These are phyloP conservation scores for Acleris sparsana DNA, from an alignment of 2,888 invertebrate genomes.

Conservation along the genomic window DNA sequence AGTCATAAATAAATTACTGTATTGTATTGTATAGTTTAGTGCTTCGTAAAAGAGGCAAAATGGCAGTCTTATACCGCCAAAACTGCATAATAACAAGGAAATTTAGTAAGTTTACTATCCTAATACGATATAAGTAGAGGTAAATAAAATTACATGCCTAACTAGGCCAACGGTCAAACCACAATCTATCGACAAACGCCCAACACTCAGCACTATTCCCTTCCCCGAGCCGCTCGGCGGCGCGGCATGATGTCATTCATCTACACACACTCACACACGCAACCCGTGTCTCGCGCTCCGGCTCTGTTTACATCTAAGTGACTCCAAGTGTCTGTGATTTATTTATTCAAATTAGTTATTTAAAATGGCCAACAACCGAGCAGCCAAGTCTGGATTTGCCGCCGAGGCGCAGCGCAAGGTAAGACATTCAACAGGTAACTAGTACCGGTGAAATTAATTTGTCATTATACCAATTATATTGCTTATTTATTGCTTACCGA, in stretches of 20 bases:
- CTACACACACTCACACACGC: slow-evolving; percentile 75
- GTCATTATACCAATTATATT: neutral
- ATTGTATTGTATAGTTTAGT: no score
- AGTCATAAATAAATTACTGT: no score
- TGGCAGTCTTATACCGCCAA: no score
- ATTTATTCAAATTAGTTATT: slow-evolving; percentile 62
- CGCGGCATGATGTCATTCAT: slow-evolving; percentile 79
- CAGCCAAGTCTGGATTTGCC: slow-evolving; percentile 96
- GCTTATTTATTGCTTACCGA: neutral
- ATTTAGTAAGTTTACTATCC: no score
- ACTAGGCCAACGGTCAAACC: slow-evolving; percentile 3
- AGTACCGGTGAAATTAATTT: slow-evolving; percentile 11
- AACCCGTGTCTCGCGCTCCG: slow-evolving; percentile 58
- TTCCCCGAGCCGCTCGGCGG: slow-evolving; percentile 49
- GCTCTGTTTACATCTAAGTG: slow-evolving; percentile 78
- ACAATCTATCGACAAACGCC: slow-evolving; percentile 10
- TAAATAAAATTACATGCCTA: neutral
- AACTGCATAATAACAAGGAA: no score
- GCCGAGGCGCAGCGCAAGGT: slow-evolving; percentile 98
- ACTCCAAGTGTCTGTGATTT: slow-evolving; percentile 77
- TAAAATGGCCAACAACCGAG: slow-evolving; percentile 91
- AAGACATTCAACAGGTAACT: slow-evolving; percentile 55
- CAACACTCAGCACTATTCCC: slow-evolving; percentile 30
- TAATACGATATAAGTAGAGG: no score
- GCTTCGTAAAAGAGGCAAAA: no score